phyloP scores from a whole-genome alignment of 2,113 vertebrate genomes.

The Oncorhynchus mykiss region DNA sequence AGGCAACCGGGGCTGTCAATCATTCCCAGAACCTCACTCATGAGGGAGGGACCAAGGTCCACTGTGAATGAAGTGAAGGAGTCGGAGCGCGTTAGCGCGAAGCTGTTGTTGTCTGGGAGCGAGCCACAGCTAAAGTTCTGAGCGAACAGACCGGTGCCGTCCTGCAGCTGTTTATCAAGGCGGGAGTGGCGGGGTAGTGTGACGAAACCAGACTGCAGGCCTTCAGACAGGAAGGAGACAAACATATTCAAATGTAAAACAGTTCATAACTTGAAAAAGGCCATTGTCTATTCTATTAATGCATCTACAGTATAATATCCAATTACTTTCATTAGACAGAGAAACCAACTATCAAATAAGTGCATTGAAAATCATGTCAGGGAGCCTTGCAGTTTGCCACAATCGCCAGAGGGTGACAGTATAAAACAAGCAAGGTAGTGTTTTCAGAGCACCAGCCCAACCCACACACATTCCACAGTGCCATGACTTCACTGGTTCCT shows the following conservation, averaged over 20 bases:
- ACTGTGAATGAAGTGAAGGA: slow-evolving; percentile 90
- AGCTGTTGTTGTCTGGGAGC: slow-evolving; percentile 27
- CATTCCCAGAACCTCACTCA: slow-evolving; percentile 86
- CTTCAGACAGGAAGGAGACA: slow-evolving; percentile 59
- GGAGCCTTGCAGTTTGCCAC: background rate
- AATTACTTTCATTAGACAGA: background rate
- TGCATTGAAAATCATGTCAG: background rate
- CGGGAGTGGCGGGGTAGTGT: slow-evolving; percentile 86
- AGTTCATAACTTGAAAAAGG: background rate
- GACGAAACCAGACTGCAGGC: slow-evolving; percentile 85
- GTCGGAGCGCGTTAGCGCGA: slow-evolving; percentile 76
- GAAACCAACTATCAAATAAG: background rate
- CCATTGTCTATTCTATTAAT: background rate
- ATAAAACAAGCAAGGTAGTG: background rate
- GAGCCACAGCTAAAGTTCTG: slow-evolving; percentile 37
- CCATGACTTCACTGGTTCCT: slow-evolving; percentile 33
- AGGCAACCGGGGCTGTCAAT: slow-evolving; percentile 79
- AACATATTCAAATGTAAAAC: background rate
- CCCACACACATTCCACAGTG: slow-evolving; percentile 28
- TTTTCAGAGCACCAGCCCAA: background rate
- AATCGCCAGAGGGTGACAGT: slow-evolving; percentile 50
- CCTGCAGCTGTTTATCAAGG: slow-evolving; percentile 73
- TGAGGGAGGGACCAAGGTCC: slow-evolving; percentile 92
- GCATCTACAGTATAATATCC: background rate
- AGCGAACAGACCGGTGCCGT: background rate